A percentile compares a stretch with the other conserved stretches of the same genome.
Evolutionary conservation across 1,140 invertebrate genomes (phyloP).

Genomic region (Bombus breviceps): DNA sequence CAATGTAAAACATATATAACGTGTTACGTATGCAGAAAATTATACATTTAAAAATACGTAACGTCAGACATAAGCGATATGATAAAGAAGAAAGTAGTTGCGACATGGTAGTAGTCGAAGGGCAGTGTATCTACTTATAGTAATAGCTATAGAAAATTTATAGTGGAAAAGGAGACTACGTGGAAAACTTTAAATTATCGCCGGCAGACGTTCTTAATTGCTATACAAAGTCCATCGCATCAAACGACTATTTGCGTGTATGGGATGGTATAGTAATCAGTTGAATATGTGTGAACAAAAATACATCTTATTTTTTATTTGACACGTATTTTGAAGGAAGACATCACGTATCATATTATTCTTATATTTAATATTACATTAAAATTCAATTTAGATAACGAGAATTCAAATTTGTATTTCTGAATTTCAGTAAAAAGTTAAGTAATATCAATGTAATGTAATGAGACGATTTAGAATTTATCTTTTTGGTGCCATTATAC

Average conservation of each 20-base stretch:
- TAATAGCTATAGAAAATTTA: slow-evolving; percentile 34
- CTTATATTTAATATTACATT: neutral
- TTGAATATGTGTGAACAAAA: neutral
- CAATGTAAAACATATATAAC: neutral
- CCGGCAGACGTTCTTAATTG: slow-evolving; percentile 67
- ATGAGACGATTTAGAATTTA: neutral
- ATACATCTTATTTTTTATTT: slow-evolving; percentile 22
- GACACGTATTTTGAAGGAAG: neutral
- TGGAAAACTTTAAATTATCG: slow-evolving; percentile 68
- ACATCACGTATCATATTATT: neutral
- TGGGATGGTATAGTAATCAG: slow-evolving; percentile 1
- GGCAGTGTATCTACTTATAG: neutral
- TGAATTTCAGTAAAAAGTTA: neutral
- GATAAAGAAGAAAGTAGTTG: neutral
- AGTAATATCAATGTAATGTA: neutral
- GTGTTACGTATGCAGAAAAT: neutral
- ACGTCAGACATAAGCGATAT: neutral
- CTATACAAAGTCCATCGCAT: slow-evolving; percentile 66
- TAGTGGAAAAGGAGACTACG: slow-evolving; percentile 44
- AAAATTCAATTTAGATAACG: neutral
- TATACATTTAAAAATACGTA: neutral
- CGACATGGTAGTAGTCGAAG: neutral
- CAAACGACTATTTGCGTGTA: neutral
- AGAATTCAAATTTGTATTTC: neutral
- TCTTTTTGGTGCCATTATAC: neutral